These are phyloP conservation scores for Lynx canadensis DNA, from an alignment of 2,113 vertebrate species.

Conservation along the genomic window DNA sequence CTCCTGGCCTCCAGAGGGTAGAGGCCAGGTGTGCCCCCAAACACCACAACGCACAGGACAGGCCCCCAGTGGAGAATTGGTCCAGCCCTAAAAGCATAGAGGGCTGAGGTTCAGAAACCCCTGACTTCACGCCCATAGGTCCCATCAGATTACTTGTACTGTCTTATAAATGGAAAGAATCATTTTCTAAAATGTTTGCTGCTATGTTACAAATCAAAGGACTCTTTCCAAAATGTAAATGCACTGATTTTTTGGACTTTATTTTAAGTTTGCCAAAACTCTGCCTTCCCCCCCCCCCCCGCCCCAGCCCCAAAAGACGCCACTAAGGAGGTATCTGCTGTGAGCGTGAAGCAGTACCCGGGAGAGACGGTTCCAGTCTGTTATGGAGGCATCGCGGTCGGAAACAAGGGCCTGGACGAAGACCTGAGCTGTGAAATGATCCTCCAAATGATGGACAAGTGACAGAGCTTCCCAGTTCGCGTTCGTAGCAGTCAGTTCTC, in stretches of 20 bases:
- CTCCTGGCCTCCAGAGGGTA: not conserved
- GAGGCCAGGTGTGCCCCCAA: not conserved
- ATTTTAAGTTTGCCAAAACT: not conserved
- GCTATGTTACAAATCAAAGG: not conserved
- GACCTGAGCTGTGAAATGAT: conserved; percentile 59
- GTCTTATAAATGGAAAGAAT: fast-evolving
- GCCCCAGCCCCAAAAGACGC: not conserved
- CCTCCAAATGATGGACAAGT: conserved; percentile 60
- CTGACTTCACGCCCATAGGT: fast-evolving
- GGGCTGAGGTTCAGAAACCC: fast-evolving
- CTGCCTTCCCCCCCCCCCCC: not conserved
- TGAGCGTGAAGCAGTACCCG: not conserved
- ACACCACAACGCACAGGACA: fast-evolving
- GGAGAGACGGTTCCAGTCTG: not conserved
- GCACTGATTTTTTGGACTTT: not conserved
- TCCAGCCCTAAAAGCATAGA: fast-evolving
- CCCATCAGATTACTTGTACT: no score
- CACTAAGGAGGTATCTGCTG: not conserved
- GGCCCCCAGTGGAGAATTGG: not conserved
- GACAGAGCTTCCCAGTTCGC: fast-evolving
- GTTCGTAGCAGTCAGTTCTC: fast-evolving
- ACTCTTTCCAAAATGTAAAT: not conserved
- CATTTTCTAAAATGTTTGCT: not conserved
- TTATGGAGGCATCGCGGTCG: not conserved
- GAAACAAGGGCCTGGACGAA: not conserved